Conservation (phyloP, 2,113 vertebrate genomes). For the Oreamnos americanus region DNA sequence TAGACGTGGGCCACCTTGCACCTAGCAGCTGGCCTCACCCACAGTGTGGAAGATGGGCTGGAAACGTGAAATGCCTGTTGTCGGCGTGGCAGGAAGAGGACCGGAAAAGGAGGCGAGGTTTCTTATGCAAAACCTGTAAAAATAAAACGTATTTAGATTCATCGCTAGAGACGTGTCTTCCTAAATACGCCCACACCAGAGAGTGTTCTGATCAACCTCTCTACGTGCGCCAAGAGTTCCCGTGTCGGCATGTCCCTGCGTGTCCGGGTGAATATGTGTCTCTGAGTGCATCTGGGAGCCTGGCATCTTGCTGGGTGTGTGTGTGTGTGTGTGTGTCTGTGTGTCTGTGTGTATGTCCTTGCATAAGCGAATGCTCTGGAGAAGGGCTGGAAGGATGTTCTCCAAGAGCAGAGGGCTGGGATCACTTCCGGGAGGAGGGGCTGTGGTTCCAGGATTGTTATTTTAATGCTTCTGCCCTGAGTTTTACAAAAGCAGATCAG, state of each 20-base stretch:
- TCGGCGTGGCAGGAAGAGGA: accelerated
- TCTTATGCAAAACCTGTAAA: neutral
- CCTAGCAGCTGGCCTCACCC: neutral
- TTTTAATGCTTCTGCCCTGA: neutral
- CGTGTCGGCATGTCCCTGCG: accelerated
- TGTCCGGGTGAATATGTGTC: neutral
- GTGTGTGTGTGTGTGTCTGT: neutral
- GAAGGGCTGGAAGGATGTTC: neutral
- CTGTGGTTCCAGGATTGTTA: neutral
- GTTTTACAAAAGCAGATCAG: neutral
- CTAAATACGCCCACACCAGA: neutral
- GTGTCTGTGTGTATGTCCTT: neutral
- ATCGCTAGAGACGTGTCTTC: neutral
- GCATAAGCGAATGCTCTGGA: accelerated
- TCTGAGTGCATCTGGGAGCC: neutral
- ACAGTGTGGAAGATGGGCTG: accelerated
- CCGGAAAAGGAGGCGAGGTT: neutral
- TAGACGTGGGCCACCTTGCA: neutral
- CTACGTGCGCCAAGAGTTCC: accelerated
- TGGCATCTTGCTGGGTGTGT: neutral
- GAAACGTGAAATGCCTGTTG: neutral
- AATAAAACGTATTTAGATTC: neutral
- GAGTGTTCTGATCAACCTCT: neutral
- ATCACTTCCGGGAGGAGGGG: neutral
- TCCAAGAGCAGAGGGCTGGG: neutral